These are phyloP conservation scores for Eudyptes chrysolophus DNA, from an alignment of 2,113 vertebrate genomes.

Conservation along the genomic window DNA sequence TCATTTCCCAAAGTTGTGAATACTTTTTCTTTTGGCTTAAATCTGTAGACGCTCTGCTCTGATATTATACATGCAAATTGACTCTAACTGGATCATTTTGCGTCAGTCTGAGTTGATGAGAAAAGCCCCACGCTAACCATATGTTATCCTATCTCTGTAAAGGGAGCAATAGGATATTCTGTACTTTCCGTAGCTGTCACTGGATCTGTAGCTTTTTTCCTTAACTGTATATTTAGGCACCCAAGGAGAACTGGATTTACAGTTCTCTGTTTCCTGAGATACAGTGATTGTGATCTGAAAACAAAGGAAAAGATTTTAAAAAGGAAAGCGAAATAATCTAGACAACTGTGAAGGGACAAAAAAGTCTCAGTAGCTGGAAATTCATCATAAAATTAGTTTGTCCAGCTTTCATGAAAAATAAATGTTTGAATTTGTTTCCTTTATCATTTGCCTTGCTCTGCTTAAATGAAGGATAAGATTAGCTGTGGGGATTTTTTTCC, in stretches of 20 bases:
- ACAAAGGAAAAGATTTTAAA: background rate
- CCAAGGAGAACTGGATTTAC: background rate
- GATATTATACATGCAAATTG: constrained; percentile 47
- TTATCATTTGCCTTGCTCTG: background rate
- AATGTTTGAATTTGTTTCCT: background rate
- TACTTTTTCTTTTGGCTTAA: constrained; percentile 21
- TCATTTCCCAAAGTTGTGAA: background rate
- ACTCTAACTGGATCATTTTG: constrained; percentile 32
- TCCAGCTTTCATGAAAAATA: background rate
- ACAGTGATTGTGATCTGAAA: background rate
- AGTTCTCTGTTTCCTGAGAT: background rate
- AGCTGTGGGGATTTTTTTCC: background rate
- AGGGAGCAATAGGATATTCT: constrained; percentile 18
- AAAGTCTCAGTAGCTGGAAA: background rate
- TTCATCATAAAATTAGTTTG: background rate
- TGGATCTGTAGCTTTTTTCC: background rate
- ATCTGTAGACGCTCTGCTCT: background rate
- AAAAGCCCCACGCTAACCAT: constrained; percentile 48
- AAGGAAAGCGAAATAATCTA: background rate
- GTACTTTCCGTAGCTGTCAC: background rate
- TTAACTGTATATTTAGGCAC: background rate
- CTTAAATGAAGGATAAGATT: background rate
- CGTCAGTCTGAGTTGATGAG: constrained; percentile 50
- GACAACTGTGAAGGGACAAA: background rate
- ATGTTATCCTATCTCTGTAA: constrained; percentile 19